These are phyloP conservation scores for Seriola dumerili DNA, from an alignment of 2,113 vertebrate species.

Conservation along the genomic window DNA sequence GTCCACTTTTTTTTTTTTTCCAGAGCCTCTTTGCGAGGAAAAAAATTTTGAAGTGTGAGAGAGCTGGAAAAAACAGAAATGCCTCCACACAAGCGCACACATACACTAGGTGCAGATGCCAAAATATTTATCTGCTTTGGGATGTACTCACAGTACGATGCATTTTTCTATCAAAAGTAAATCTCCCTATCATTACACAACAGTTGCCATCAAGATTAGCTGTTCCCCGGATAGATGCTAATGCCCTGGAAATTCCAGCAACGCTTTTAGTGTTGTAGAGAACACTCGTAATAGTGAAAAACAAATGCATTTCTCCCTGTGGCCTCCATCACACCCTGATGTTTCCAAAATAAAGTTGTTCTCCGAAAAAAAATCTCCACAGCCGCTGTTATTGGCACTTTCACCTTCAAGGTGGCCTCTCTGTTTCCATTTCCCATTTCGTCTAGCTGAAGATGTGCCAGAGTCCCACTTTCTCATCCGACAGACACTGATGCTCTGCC, in stretches of 20 bases:
- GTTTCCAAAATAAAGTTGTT: constrained; percentile 21
- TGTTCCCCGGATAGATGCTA: constrained; percentile 13
- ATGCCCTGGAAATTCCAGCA: constrained; percentile 18
- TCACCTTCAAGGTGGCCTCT: constrained; percentile 33
- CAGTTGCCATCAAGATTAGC: constrained; percentile 51
- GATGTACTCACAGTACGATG: constrained; percentile 34
- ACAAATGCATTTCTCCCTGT: not conserved
- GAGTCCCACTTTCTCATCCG: constrained; percentile 24
- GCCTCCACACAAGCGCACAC: constrained; percentile 3
- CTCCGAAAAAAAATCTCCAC: too few species aligned
- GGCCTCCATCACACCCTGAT: not conserved
- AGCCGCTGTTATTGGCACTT: not conserved
- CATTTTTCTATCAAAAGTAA: constrained; percentile 52
- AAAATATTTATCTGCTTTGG: constrained; percentile 39
- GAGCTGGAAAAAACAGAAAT: constrained; percentile 17
- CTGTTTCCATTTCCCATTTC: constrained; percentile 8
- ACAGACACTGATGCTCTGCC: constrained; percentile 38
- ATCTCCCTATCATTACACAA: constrained; percentile 61
- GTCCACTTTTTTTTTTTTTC: constrained; percentile 4
- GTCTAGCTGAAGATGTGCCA: constrained; percentile 13
- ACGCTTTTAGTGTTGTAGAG: not conserved
- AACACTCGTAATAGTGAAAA: not conserved
- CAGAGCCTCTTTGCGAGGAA: constrained; percentile 18
- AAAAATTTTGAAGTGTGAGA: not conserved
- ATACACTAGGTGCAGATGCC: not conserved